phyloP scores from a whole-genome alignment of 2,888 invertebrate genomes.

The Melieria picta region DNA sequence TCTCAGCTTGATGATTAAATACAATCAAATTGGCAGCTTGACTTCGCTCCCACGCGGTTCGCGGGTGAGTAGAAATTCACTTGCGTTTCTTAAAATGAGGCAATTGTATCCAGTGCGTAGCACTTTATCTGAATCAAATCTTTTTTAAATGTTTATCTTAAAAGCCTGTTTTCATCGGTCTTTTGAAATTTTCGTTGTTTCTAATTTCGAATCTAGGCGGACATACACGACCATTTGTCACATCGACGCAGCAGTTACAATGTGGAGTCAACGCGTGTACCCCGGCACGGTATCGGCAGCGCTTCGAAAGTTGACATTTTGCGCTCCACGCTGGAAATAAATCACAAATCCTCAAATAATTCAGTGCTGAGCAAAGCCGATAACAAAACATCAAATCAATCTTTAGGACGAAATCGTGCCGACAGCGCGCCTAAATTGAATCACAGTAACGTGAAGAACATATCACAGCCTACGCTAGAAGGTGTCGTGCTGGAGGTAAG shows the following conservation, averaged over 20 bases:
- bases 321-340: constrained; percentile 77
- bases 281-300: constrained; percentile 62
- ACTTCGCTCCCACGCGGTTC: constrained; percentile 76
- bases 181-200: background rate
- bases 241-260: constrained; percentile 66
- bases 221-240: constrained; percentile 66
- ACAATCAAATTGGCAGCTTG: constrained; percentile 80
- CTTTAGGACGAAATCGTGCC: constrained; percentile 69
- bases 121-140: background rate
- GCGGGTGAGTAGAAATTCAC: constrained; percentile 66
- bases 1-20: constrained; percentile 78
- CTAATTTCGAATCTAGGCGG: constrained; percentile 52
- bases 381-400: constrained; percentile 71
- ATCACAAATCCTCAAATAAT: constrained; percentile 69
- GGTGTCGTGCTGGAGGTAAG: constrained; percentile 71
- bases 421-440: constrained; percentile 74
- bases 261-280: constrained; percentile 62
- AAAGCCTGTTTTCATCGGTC: background rate
- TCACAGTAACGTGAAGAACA: constrained; percentile 69
- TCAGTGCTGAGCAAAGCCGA: constrained; percentile 66
- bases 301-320: constrained; percentile 73
- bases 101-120: constrained; percentile 47
- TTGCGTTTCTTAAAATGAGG: background rate
- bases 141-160: constrained; percentile 19
- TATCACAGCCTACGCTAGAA: constrained; percentile 70